Evolutionary conservation across 2,113 vertebrate genomes (phyloP).

Genomic region (Indri indri): DNA sequence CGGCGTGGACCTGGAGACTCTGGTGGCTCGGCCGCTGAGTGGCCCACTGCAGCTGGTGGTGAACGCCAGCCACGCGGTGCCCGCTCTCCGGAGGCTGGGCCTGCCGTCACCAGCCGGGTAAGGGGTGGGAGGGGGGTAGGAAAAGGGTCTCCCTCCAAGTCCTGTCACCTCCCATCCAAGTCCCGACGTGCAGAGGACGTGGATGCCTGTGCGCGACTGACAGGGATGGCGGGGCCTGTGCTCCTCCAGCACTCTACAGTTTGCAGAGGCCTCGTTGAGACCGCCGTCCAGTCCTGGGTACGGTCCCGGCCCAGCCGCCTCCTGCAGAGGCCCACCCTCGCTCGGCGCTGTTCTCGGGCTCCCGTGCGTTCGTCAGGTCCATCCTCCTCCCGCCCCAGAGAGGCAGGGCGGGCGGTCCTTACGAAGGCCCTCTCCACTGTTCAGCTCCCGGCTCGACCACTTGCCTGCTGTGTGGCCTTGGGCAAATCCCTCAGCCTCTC

Average conservation of each 20-base stretch:
- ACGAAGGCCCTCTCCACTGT: neutral
- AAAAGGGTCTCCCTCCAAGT: neutral
- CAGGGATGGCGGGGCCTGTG: too few species aligned
- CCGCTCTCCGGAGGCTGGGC: neutral
- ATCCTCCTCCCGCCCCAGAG: neutral
- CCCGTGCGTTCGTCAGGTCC: rapidly evolving
- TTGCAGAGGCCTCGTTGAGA: neutral
- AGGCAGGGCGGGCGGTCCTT: too few species aligned
- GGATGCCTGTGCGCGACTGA: rapidly evolving
- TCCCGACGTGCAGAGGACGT: neutral
- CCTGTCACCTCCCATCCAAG: neutral
- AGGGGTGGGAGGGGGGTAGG: neutral
- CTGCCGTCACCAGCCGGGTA: constrained; percentile 39
- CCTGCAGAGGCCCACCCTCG: rapidly evolving
- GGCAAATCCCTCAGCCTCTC: neutral
- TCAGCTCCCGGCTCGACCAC: neutral
- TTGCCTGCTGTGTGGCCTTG: neutral
- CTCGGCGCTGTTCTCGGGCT: neutral
- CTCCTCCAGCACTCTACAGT: neutral
- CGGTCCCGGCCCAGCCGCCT: neutral
- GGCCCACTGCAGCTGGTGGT: neutral
- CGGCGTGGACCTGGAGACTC: rapidly evolving
- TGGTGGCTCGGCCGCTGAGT: neutral
- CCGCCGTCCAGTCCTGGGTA: rapidly evolving
- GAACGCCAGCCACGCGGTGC: neutral